Conservation (phyloP, 2,888 invertebrate species). For the Acleris sparsana region DNA sequence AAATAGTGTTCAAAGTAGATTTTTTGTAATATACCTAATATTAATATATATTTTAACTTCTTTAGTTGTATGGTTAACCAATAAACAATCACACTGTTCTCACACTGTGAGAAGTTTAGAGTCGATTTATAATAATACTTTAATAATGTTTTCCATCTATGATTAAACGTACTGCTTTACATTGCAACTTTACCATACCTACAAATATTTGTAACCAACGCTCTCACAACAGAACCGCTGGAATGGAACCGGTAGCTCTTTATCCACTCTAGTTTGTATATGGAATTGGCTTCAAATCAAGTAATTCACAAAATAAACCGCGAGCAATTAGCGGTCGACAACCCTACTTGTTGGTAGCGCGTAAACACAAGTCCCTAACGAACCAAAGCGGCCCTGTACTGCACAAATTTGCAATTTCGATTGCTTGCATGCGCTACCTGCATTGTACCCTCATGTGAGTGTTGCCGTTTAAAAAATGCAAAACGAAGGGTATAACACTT, state of each 20-base stretch:
- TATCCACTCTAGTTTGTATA: slow-evolving; percentile 3
- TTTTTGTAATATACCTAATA: too few species aligned
- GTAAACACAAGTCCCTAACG: slow-evolving; percentile 83
- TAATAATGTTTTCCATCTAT: too few species aligned
- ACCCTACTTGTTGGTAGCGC: slow-evolving; percentile 74
- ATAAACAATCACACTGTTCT: too few species aligned
- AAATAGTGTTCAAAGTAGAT: too few species aligned
- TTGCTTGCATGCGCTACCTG: slow-evolving; percentile 69
- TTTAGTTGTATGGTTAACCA: too few species aligned
- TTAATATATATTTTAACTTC: too few species aligned
- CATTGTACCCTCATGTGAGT: slow-evolving; percentile 52
- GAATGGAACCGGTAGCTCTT: background rate
- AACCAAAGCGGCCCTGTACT: slow-evolving; percentile 80
- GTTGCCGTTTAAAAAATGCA: slow-evolving; percentile 56
- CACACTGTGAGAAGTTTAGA: too few species aligned
- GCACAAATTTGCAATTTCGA: slow-evolving; percentile 84
- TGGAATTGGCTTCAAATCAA: slow-evolving; percentile 51
- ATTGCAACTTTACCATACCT: too few species aligned
- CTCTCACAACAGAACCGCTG: too few species aligned
- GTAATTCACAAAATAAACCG: slow-evolving; percentile 63
- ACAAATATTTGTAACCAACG: too few species aligned
- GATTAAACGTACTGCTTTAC: too few species aligned
- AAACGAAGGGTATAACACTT: slow-evolving; percentile 33
- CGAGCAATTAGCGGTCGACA: slow-evolving; percentile 73
- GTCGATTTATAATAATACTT: too few species aligned